Conservation (phyloP, 2,797 vertebrate genomes). For the Botia almorhae region DNA sequence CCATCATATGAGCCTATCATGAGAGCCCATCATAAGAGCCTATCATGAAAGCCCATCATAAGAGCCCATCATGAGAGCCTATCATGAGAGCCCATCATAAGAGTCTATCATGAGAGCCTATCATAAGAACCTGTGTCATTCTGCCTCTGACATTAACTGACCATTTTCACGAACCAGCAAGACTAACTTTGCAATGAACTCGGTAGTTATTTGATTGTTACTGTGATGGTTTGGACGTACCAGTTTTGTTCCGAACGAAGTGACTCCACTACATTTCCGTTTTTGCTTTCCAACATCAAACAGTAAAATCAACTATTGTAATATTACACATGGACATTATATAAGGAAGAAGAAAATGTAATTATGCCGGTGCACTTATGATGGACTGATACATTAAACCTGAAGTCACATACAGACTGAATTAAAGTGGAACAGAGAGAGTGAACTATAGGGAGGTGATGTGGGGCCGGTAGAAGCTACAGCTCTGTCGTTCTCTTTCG, state of each 20-base stretch:
- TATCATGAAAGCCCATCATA: too few species aligned
- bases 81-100: too few species aligned
- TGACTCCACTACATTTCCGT: not conserved
- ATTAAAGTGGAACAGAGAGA: conserved; percentile 36
- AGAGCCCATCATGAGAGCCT: too few species aligned
- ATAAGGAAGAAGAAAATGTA: not conserved
- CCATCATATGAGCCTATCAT: too few species aligned
- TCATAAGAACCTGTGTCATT: too few species aligned
- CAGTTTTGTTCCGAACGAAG: not conserved
- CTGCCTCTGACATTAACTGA: too few species aligned
- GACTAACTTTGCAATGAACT: too few species aligned
- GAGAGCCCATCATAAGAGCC: too few species aligned
- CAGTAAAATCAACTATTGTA: not conserved
- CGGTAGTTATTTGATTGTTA: too few species aligned
- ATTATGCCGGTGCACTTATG: not conserved
- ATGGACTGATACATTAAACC: conserved; percentile 14
- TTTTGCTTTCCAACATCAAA: not conserved
- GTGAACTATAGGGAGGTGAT: conserved; percentile 3
- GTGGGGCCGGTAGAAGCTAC: conserved; percentile 17
- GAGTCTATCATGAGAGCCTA: too few species aligned
- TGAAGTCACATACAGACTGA: conserved; percentile 33
- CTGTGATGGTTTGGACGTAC: not conserved
- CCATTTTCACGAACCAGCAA: too few species aligned
- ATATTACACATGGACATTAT: not conserved
- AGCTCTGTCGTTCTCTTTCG: conserved; percentile 56